Percentiles rank a stretch among this genome's conserved stretches.
phyloP scores from a whole-genome alignment of 2,113 vertebrate species.

The Phoenicopterus ruber region DNA sequence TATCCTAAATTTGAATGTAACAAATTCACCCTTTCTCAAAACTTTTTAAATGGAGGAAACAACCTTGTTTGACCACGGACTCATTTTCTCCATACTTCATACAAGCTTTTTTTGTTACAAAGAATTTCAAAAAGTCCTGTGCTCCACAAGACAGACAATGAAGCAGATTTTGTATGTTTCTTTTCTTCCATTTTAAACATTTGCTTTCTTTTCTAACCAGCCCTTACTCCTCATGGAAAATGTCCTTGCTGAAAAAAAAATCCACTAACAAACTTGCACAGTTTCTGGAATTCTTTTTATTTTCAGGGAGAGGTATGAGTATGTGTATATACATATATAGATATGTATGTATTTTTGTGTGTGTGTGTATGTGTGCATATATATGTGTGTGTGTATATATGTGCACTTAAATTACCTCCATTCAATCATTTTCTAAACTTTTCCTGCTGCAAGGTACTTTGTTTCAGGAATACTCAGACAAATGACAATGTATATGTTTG shows the following conservation, averaged over 20 bases:
- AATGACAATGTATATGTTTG: not conserved
- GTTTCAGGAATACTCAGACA: not conserved
- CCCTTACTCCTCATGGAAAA: not conserved
- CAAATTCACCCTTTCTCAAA: not conserved
- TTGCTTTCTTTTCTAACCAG: not conserved
- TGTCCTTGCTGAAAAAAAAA: not conserved
- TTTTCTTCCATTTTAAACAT: not conserved
- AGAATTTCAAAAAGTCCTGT: not conserved
- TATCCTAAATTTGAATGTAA: not conserved
- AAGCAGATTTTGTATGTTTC: not conserved
- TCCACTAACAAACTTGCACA: not conserved
- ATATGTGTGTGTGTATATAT: accelerated
- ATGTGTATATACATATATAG: no score
- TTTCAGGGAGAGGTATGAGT: not conserved
- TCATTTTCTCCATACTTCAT: not conserved
- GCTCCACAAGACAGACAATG: not conserved
- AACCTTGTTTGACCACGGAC: not conserved
- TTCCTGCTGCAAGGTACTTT: not conserved
- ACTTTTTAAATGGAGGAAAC: not conserved
- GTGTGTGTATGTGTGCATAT: not conserved
- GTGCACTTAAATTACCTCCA: not conserved
- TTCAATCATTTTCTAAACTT: not conserved
- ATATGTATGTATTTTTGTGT: not conserved
- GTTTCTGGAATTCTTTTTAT: not conserved
- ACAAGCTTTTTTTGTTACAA: not conserved